These are phyloP conservation scores for Coreius guichenoti DNA, from an alignment of 2,797 vertebrate species.

Conservation along the genomic window DNA sequence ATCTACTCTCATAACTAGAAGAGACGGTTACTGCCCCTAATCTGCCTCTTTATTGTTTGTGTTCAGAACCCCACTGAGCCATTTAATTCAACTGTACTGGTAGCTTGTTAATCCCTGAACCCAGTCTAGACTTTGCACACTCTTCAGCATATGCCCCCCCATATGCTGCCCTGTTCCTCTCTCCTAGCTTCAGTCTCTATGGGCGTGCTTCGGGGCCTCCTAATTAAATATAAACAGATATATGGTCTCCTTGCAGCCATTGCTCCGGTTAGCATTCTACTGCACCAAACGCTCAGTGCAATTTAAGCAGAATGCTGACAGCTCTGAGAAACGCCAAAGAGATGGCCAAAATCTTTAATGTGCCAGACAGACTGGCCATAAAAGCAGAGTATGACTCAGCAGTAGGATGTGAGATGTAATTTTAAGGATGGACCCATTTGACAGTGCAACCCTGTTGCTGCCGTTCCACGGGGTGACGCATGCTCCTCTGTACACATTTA, in stretches of 20 bases:
- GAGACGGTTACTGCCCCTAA: slow-evolving; percentile 18
- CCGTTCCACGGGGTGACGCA: not conserved
- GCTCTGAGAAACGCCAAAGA: not conserved
- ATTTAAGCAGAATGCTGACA: slow-evolving; percentile 34
- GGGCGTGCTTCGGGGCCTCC: slow-evolving; percentile 42
- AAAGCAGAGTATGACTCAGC: slow-evolving; percentile 5
- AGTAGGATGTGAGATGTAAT: slow-evolving; percentile 35
- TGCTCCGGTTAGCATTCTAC: slow-evolving; percentile 4
- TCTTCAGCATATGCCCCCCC: slow-evolving; percentile 50
- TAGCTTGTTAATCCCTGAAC: slow-evolving; percentile 52
- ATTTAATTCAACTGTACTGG: slow-evolving; percentile 39
- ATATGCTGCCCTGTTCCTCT: slow-evolving; percentile 18
- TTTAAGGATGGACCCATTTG: not conserved
- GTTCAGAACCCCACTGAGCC: slow-evolving; percentile 14
- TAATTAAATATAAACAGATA: slow-evolving; percentile 64
- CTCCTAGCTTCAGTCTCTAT: slow-evolving; percentile 4
- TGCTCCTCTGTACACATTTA: slow-evolving; percentile 13
- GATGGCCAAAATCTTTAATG: slow-evolving; percentile 11
- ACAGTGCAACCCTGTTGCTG: not conserved
- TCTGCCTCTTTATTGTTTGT: slow-evolving; percentile 25
- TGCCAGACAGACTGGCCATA: not conserved
- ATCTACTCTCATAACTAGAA: slow-evolving; percentile 2
- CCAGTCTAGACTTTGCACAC: slow-evolving; percentile 46
- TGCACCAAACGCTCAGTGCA: slow-evolving; percentile 46
- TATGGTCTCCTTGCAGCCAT: slow-evolving; percentile 43